These are phyloP conservation scores for Piscicola geometra DNA, from an alignment of 2,888 invertebrate species.

Conservation along the genomic window DNA sequence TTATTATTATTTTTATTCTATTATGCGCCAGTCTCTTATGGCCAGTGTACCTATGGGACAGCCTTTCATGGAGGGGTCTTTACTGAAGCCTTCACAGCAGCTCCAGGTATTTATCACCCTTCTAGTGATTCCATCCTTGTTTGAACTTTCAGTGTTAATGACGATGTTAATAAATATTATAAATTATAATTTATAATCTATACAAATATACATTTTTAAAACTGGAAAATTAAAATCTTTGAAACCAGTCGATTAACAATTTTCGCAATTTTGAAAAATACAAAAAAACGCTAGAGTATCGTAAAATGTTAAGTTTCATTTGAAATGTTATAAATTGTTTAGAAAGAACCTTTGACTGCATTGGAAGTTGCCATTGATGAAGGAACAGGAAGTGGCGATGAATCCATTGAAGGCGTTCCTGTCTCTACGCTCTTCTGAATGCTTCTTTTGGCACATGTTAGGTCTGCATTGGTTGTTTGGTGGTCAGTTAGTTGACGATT, in stretches of 20 bases:
- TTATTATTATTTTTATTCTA: no score
- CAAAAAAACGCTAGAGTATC: no score
- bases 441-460: conserved; percentile 7
- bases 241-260: no score
- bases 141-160: background rate
- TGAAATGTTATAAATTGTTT: no score
- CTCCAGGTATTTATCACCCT: background rate
- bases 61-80: background rate
- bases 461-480: no score
- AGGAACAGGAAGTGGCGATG: background rate
- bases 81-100: background rate
- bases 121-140: background rate
- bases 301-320: no score
- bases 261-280: no score
- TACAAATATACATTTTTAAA: no score
- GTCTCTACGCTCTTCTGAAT: background rate
- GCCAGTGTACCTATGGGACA: background rate
- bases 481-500: no score
- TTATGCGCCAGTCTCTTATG: background rate
- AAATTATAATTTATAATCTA: no score
- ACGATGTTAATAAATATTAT: no score
- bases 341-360: conserved; percentile 6
- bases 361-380: background rate
- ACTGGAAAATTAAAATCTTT: no score
- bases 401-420: background rate